Conservation (phyloP, 2,797 vertebrate species). For the Falco naumanni region DNA sequence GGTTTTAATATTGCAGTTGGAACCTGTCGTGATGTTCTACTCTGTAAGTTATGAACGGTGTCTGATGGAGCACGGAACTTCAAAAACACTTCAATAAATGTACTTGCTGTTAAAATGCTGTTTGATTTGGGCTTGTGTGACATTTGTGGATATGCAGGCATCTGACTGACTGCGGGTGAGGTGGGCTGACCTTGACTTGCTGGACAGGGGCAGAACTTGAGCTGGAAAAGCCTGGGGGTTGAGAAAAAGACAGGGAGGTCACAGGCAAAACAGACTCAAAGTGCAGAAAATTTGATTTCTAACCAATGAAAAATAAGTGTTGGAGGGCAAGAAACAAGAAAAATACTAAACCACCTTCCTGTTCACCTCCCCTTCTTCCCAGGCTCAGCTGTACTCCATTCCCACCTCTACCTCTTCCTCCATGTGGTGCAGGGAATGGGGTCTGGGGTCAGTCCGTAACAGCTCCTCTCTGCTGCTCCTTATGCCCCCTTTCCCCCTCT, state of each 20-base stretch:
- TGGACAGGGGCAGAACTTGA: neutral
- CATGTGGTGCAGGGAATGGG: neutral
- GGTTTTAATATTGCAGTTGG: conserved; percentile 18
- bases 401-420: accelerated
- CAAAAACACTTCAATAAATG: conserved; percentile 44
- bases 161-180: neutral
- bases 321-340: neutral
- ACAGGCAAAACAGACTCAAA: accelerated
- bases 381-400: neutral
- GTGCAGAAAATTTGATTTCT: neutral
- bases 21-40: conserved; percentile 29
- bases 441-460: neutral
- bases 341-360: neutral
- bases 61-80: neutral
- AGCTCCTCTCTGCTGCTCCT: neutral
- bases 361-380: neutral
- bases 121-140: neutral
- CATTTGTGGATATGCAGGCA: accelerated
- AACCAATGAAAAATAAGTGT: neutral
- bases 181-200: neutral
- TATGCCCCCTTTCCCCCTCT: accelerated
- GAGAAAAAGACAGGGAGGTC: neutral
- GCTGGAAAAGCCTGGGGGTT: neutral
- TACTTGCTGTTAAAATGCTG: neutral
- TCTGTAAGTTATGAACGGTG: conserved; percentile 76